A percentile compares a stretch with the other conserved stretches of the same genome.
phyloP scores from a whole-genome alignment of 2,797 vertebrate genomes.

The Tolypeutes matacus region DNA sequence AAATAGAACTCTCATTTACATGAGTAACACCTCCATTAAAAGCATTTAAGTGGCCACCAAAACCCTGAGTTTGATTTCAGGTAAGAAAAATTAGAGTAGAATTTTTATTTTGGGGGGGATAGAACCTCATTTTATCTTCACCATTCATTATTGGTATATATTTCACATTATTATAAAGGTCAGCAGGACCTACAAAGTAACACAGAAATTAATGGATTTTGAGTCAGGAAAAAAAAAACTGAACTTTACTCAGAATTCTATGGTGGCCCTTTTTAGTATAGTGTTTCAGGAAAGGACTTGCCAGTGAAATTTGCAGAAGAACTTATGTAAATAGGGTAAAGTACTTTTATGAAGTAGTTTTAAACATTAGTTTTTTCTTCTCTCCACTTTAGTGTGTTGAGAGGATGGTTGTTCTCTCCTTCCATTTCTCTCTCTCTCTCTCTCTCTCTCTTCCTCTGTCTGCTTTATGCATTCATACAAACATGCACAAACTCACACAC shows the following conservation, averaged over 20 bases:
- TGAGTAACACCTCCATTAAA: background rate
- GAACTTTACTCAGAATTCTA: slow-evolving; percentile 84
- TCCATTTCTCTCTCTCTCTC: background rate
- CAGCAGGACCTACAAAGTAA: slow-evolving; percentile 65
- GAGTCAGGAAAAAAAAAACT: slow-evolving; percentile 57
- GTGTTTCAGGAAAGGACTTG: slow-evolving; percentile 62
- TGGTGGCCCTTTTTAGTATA: slow-evolving; percentile 70
- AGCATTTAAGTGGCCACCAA: background rate
- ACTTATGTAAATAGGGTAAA: slow-evolving; percentile 71
- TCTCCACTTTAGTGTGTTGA: background rate
- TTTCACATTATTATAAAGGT: slow-evolving; percentile 80
- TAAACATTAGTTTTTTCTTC: slow-evolving; percentile 4
- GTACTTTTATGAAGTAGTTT: slow-evolving; percentile 56
- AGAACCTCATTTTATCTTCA: slow-evolving; percentile 65
- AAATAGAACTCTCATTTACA: background rate
- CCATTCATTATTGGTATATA: slow-evolving; percentile 57
- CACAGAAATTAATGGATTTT: slow-evolving; percentile 82
- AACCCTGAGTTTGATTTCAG: slow-evolving; percentile 7
- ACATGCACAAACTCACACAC: background rate
- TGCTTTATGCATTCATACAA: background rate
- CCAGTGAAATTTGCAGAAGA: slow-evolving; percentile 71
- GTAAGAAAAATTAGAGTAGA: slow-evolving; percentile 42
- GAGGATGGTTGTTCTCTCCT: background rate
- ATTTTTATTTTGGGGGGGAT: background rate
- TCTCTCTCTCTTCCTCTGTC: background rate